Conservation (phyloP, 2,888 invertebrate genomes). For the Teinopalpus imperialis region DNA sequence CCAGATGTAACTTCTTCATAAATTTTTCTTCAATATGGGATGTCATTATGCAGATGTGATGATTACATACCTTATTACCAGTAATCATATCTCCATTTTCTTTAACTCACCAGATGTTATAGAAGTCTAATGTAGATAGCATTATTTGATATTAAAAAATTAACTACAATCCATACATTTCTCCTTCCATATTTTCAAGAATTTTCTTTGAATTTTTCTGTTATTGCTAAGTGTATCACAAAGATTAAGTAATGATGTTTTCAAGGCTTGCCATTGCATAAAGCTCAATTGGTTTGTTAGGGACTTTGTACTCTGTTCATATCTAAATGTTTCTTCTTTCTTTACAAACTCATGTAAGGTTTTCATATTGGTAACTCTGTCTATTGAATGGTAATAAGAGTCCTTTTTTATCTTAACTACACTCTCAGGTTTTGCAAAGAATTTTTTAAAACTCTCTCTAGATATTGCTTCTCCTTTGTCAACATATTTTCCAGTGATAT, state of each 20-base stretch:
- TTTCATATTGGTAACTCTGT: conserved; percentile 47
- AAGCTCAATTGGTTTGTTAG: conserved; percentile 71
- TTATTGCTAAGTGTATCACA: conserved; percentile 42
- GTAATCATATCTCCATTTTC: too few relatives aligned
- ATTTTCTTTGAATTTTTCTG: conserved; percentile 61
- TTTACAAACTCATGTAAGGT: conserved; percentile 54
- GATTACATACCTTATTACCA: too few relatives aligned
- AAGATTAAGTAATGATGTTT: conserved; percentile 55
- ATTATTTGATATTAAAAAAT: too few relatives aligned
- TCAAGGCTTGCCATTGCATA: conserved; percentile 80
- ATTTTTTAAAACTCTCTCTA: conserved; percentile 44
- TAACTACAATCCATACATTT: conserved; percentile 63
- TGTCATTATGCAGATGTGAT: too few relatives aligned
- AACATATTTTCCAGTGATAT: conserved; percentile 28
- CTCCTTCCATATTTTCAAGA: conserved; percentile 66
- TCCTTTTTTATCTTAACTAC: conserved; percentile 25
- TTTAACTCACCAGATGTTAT: too few relatives aligned
- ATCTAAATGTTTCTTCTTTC: conserved; percentile 60
- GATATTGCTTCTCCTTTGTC: conserved; percentile 52
- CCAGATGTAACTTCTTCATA: too few relatives aligned
- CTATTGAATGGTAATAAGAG: conserved; percentile 42
- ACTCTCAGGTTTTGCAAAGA: conserved; percentile 32
- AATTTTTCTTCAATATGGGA: too few relatives aligned
- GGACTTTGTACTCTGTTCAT: conserved; percentile 46
- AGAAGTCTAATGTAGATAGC: too few relatives aligned